Percentiles rank a stretch among this genome's conserved stretches.
Conservation (phyloP, 2,797 vertebrate genomes). For the Erpetoichthys calabaricus region DNA sequence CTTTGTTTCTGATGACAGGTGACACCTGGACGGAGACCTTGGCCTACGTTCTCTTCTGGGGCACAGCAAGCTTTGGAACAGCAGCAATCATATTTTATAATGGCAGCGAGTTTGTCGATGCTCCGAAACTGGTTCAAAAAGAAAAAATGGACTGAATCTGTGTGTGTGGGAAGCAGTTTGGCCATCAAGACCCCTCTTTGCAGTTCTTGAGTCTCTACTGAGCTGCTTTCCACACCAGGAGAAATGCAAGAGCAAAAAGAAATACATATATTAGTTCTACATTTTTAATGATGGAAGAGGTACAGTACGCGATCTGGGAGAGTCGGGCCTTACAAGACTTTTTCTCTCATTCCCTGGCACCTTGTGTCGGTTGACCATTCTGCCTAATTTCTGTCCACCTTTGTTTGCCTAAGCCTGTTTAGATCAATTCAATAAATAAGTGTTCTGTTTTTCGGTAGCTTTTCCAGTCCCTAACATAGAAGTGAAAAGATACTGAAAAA, state of each 20-base stretch:
- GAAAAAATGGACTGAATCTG: conserved; percentile 98
- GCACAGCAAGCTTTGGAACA: conserved; percentile 71
- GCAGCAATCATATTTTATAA: conserved; percentile 86
- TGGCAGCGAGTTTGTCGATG: conserved; percentile 85
- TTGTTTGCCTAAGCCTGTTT: too few species aligned
- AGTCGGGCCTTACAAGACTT: too few species aligned
- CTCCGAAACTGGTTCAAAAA: conserved; percentile 82
- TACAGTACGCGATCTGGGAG: too few species aligned
- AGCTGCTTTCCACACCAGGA: conserved; percentile 55
- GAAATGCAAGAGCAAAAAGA: neutral
- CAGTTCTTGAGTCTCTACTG: conserved; percentile 77
- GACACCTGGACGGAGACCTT: conserved; percentile 91
- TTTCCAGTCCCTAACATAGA: too few species aligned
- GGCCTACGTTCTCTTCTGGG: conserved; percentile 92
- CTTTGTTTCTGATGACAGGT: conserved; percentile 41
- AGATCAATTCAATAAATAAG: too few species aligned
- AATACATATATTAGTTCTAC: too few species aligned
- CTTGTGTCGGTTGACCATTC: too few species aligned
- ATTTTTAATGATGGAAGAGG: too few species aligned
- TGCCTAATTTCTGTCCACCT: too few species aligned
- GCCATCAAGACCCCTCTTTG: conserved; percentile 53
- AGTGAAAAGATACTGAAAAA: too few species aligned
- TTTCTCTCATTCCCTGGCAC: too few species aligned
- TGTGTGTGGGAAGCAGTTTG: conserved; percentile 90
- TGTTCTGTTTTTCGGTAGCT: too few species aligned